These are phyloP conservation scores for Opisthocomus hoazin DNA, from an alignment of 2,113 vertebrate species.

Conservation along the genomic window DNA sequence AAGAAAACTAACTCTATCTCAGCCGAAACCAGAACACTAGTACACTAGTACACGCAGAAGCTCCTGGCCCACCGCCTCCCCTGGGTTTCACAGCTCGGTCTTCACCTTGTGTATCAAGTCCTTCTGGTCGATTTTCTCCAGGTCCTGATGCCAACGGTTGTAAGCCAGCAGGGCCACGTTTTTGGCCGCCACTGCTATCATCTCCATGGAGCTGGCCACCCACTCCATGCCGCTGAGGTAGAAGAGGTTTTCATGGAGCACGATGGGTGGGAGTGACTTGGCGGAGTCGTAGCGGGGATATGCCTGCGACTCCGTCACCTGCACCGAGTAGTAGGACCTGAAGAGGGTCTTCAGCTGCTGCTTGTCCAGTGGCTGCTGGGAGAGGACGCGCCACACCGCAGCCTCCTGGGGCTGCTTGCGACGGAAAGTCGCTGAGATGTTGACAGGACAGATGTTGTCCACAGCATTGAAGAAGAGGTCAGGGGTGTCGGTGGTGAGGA, in stretches of 20 bases:
- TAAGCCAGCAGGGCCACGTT: conserved; percentile 94
- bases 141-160: conserved; percentile 90
- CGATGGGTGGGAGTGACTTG: conserved; percentile 77
- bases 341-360: conserved; percentile 91
- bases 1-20: too few species aligned
- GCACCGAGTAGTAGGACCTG: conserved; percentile 96
- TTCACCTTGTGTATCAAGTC: conserved; percentile 97
- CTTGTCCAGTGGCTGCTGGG: conserved; percentile 80
- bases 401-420: conserved; percentile 95
- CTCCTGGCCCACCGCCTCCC: neutral
- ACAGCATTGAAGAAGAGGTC: conserved; percentile 86
- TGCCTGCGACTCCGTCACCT: conserved; percentile 87
- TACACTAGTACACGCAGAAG: neutral
- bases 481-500: conserved; percentile 85
- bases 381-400: conserved; percentile 91
- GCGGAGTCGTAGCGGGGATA: conserved; percentile 82
- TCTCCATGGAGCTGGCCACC: conserved; percentile 95
- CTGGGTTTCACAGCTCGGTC: conserved; percentile 82
- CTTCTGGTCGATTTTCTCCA: conserved; percentile 94
- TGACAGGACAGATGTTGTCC: conserved; percentile 90
- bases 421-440: conserved; percentile 83
- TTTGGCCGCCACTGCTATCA: conserved; percentile 91
- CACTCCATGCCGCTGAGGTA: conserved; percentile 93
- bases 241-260: conserved; percentile 90
- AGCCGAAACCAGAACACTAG: too few species aligned